These are phyloP conservation scores for Prionace glauca DNA, from an alignment of 2,797 vertebrate genomes.

Conservation along the genomic window DNA sequence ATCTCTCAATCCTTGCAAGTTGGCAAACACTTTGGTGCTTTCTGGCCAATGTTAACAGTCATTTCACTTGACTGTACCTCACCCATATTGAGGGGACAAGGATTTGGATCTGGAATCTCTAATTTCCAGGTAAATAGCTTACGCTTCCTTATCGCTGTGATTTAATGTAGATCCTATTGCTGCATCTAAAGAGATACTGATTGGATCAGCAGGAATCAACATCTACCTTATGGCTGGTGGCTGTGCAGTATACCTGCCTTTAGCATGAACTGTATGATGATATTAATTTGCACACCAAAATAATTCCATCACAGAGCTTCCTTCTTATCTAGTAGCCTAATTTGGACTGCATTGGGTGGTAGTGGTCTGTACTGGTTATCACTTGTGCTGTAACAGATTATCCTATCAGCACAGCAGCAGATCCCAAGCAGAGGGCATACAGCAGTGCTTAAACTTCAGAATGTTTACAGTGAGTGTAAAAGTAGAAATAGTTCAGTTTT, in stretches of 20 bases:
- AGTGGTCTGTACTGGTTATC: not conserved
- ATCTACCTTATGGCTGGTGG: not conserved
- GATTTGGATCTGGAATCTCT: not conserved
- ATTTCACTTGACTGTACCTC: not conserved
- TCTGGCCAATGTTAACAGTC: not conserved
- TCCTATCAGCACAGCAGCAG: slow-evolving; percentile 4
- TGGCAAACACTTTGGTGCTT: too few relatives aligned
- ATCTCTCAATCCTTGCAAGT: not conserved
- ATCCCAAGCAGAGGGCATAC: not conserved
- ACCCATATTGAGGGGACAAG: not conserved
- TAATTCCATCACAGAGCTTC: not conserved
- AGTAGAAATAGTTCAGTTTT: not conserved
- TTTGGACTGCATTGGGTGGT: not conserved
- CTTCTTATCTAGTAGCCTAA: not conserved
- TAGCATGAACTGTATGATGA: not conserved
- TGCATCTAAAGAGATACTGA: not conserved
- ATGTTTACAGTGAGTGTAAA: not conserved
- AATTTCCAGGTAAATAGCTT: slow-evolving; percentile 5
- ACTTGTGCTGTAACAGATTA: not conserved
- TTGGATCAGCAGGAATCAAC: not conserved
- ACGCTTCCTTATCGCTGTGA: not conserved
- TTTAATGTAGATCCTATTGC: not conserved
- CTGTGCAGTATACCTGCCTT: not conserved
- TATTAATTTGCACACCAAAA: slow-evolving; percentile 11
- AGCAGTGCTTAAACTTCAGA: slow-evolving; percentile 5